Evolutionary conservation across 2,797 vertebrate species (phyloP).

Genomic region (Acrocephalus scirpaceus): DNA sequence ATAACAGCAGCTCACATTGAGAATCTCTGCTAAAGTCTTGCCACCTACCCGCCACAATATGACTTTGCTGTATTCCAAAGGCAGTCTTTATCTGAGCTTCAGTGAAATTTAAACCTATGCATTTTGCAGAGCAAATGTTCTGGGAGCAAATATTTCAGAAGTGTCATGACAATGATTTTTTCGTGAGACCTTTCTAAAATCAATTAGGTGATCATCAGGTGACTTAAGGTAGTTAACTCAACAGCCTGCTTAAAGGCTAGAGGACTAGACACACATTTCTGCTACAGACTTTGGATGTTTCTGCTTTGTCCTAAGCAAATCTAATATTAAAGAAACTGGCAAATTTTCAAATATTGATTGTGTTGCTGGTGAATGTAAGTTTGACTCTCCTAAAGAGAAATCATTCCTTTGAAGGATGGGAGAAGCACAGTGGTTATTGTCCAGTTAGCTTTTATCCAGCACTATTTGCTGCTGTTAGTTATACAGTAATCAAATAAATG

Average conservation of each 20-base stretch:
- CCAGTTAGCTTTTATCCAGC: not conserved
- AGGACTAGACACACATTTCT: not conserved
- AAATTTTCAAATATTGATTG: conserved; percentile 24
- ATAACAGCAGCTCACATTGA: not conserved
- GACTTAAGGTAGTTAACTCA: not conserved
- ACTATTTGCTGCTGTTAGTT: not conserved
- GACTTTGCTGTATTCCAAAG: not conserved
- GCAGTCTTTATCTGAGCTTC: not conserved
- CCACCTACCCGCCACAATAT: accelerated
- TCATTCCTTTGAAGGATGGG: not conserved
- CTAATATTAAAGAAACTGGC: not conserved
- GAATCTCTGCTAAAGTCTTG: not conserved
- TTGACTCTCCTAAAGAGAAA: not conserved
- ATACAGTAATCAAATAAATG: not conserved
- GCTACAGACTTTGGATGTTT: not conserved
- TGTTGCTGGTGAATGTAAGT: not conserved
- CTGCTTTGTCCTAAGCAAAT: not conserved
- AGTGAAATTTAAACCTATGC: not conserved
- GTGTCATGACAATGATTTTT: not conserved
- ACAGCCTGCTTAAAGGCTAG: not conserved
- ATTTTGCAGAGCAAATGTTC: not conserved
- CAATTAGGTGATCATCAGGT: not conserved
- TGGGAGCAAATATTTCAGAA: not conserved
- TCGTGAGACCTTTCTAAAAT: not conserved
- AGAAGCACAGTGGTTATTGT: not conserved